Conservation (phyloP, 2,113 vertebrate genomes). For the Callocephalon fimbriatum region DNA sequence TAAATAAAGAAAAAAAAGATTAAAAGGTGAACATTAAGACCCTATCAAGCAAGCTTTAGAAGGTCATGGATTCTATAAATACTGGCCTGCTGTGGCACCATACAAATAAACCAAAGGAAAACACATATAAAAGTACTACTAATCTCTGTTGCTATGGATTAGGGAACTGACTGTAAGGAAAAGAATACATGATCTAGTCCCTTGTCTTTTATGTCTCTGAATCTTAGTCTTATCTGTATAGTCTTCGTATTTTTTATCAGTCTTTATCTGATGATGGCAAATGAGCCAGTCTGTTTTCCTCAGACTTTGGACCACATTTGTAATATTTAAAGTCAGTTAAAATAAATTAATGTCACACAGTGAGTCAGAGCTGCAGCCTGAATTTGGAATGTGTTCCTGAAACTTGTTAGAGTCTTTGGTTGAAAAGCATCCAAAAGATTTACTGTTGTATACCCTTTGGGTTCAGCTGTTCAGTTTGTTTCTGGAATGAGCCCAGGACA, state of each 20-base stretch:
- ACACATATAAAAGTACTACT: background rate
- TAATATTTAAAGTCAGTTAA: background rate
- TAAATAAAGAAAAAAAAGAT: background rate
- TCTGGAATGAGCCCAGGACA: background rate
- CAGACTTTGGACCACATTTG: background rate
- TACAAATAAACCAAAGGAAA: background rate
- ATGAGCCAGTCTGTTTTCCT: background rate
- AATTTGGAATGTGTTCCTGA: background rate
- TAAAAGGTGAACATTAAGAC: background rate
- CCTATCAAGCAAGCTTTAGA: background rate
- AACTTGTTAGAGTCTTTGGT: background rate
- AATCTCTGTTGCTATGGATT: background rate
- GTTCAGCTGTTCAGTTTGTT: constrained; percentile 18
- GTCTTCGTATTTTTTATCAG: background rate
- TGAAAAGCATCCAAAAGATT: background rate
- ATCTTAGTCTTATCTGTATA: background rate
- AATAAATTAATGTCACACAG: background rate
- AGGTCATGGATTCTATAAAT: background rate
- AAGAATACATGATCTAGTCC: background rate
- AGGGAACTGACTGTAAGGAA: background rate
- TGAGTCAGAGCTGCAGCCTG: background rate
- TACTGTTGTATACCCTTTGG: background rate
- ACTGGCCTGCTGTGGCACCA: background rate
- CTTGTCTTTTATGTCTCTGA: background rate
- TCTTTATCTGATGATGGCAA: background rate